Base-by-base conservation (phyloP, 2,888 invertebrate genomes). In the Apantesis nais region DNA sequence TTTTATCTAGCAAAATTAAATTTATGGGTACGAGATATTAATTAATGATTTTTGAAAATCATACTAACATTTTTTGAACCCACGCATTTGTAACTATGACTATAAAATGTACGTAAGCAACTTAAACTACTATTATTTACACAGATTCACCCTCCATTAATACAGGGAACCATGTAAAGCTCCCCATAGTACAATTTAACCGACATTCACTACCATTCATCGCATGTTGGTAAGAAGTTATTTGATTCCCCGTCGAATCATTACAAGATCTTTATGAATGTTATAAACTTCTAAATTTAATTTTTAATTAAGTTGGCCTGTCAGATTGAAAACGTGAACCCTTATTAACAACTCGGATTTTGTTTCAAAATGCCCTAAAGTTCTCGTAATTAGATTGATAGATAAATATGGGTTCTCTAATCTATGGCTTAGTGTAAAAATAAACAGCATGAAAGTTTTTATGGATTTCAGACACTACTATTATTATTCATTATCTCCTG, bases 201-300 rank as follows among this genome's bases (percentile, higher is more conserved):
- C 34, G 39, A 48, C 25, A 52, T 44, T 44, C 41, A 34, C 44
- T 62, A 73, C 68, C 71, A 72, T 41, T 67, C 48, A 62, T 82
- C 70, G 83, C 83, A 78, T 83, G 84, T 68, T 63, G 34, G 25
- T 68, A 65, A 73, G 55, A 60, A 74, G 73, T 78, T 77, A 80
- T 66, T 71, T 64, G 70, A 74, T 77, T 77, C 67, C 67, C 64
- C 70, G 77, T 73, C 67, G 67, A 79, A 77, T 78, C 75, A 75
- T 76, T 78, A 66, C 70, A 72, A 74, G 84, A 83, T 81, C 74
- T 74, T 68, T 79, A 83, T 82, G 77, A 39, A 74, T 60, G 65
- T 69, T 71, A 78, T 74, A 75, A 76, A 70, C 68, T 58, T 37
- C 74, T 69, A 72, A 74, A 75, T 80, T 81, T 77, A 74, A 74